phyloP scores from a whole-genome alignment of 53 echinoderm and acorn worm genomes.

The Henricia sp. region DNA sequence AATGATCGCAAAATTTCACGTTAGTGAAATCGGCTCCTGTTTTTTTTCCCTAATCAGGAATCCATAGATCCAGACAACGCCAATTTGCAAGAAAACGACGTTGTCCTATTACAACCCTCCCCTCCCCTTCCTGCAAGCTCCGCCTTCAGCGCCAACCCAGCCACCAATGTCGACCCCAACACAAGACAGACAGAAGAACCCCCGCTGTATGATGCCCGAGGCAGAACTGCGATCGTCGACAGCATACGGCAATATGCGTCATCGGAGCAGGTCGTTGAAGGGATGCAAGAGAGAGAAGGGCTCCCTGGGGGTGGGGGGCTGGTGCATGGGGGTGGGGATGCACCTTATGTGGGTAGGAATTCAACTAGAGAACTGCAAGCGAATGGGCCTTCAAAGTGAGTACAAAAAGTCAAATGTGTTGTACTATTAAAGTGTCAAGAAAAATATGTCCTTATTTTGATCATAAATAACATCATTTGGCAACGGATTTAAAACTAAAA shows the following conservation, averaged over 20 bases:
- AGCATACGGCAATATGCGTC: conserved; percentile 16
- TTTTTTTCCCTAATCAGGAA: too few species aligned
- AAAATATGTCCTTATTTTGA: too few species aligned
- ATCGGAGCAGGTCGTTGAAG: not conserved
- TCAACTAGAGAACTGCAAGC: not conserved
- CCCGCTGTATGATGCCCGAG: conserved; percentile 15
- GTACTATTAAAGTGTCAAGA: too few species aligned
- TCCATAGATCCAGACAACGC: not conserved
- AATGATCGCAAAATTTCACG: too few species aligned
- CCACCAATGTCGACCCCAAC: not conserved
- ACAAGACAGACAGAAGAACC: conserved; percentile 3
- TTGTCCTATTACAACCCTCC: not conserved
- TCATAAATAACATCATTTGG: too few species aligned
- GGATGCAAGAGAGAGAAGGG: conserved; percentile 9
- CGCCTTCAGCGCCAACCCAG: conserved; percentile 15
- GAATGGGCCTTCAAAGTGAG: not conserved
- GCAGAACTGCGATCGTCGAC: not conserved
- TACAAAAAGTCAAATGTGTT: not conserved
- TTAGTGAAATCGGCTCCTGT: too few species aligned
- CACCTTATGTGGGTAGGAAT: too few species aligned
- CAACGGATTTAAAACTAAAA: too few species aligned
- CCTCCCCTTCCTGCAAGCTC: conserved; percentile 1
- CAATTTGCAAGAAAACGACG: not conserved
- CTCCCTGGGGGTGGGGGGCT: not conserved
- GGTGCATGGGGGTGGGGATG: conserved; percentile 1